Base-by-base conservation (phyloP, 2,113 vertebrate genomes). In the Ascaphus truei region DNA sequence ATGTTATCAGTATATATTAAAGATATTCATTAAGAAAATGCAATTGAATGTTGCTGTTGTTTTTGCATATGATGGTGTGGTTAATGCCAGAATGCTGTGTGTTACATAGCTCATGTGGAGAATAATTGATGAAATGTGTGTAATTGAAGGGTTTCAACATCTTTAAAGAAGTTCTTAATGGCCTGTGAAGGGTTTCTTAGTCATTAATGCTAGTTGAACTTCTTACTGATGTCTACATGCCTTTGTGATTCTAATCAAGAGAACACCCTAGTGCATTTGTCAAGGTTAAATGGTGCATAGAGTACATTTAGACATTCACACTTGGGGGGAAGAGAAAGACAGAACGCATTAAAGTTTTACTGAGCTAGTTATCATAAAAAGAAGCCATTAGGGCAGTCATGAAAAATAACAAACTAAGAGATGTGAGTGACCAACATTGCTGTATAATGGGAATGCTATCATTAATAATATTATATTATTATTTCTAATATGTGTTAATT, bases 191-290 rank as follows among this genome's bases (percentile, higher is more conserved):
- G 68, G 66, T 13, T 26, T 67, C 62, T 26, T 22, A 31, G 7
- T 23, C 15, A n/a, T 51, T 60, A 31, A 29, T 7, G 16, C 20
- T 2, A 10, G 30, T 36, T 64, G 47, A 64, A 64, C 45, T 45
- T 36, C 15, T 48, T n/a, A 31, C n/a, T 48, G 23, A 50, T 33
- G 63, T 71, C 51, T 33, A 61, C 57, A 22, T 47, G 29, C 55
- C 83, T 85, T 83, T 83, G 47, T 69, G 48, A 68, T 79, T 81
- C 71, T 78, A 79, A 83, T 85, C 83, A 81, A 34, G 50, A 77
- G 73, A 77, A 81, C 79, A 73, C 71, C 76, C 73, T 18, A 1
- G 64, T 37, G 71, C 62, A 64, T 80, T 79, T 80, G 76, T 72
- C 73, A 52, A 78, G 58, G 43, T 81, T 75, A 83, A 84, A 84